Percentiles rank a stretch among this genome's conserved stretches.
Conservation (phyloP, 2,113 vertebrate genomes). For the Osmerus eperlanus region DNA sequence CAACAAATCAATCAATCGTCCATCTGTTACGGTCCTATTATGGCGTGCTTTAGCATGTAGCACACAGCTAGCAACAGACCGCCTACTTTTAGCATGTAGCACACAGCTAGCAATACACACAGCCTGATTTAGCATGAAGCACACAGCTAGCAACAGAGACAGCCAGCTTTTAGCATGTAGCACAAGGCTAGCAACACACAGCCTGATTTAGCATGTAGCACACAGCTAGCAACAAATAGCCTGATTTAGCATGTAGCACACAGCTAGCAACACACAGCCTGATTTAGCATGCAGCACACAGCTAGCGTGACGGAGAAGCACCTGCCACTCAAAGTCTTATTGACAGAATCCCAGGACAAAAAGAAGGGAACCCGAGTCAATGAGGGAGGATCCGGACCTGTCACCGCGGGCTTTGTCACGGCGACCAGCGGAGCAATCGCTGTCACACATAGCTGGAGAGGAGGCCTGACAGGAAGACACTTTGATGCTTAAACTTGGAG, state of each 20-base stretch:
- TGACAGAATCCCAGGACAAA: conserved; percentile 44
- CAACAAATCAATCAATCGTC: no score
- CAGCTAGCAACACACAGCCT: neutral
- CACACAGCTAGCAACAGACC: no score
- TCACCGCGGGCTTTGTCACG: conserved; percentile 40
- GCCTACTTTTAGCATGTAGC: no score
- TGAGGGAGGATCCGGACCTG: conserved; percentile 40
- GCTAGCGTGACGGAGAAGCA: conserved; percentile 24
- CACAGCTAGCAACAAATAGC: neutral
- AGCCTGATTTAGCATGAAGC: no score
- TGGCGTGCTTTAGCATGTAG: no score
- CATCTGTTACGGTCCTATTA: no score
- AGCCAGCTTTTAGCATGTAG: no score
- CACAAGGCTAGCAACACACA: neutral
- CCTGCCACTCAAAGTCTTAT: conserved; percentile 50
- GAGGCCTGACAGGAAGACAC: no score
- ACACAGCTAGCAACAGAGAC: no score
- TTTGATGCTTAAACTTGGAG: conserved; percentile 16
- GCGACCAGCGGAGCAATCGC: conserved; percentile 41
- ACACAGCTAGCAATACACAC: no score
- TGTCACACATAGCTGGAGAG: conserved; percentile 33
- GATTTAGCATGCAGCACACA: conserved; percentile 39
- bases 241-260: neutral
- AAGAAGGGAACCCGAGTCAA: conserved; percentile 41
- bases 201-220: no score